A percentile compares a stretch with the other conserved stretches of the same genome.
These are phyloP conservation scores for Synergus gifuensis DNA, from an alignment of 2,888 invertebrate species.

Conservation along the genomic window DNA sequence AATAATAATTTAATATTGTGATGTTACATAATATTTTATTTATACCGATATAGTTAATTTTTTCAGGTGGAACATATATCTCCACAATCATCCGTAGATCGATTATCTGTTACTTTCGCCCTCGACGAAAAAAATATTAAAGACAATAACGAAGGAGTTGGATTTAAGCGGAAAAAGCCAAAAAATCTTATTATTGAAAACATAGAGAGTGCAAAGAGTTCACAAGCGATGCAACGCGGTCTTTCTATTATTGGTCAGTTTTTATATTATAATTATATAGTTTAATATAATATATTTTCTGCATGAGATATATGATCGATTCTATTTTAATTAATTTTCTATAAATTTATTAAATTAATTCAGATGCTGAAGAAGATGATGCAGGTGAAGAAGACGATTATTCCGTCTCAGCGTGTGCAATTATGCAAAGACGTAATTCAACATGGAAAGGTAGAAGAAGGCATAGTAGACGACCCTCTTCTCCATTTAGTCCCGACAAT, in stretches of 20 bases:
- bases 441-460: conserved; percentile 84
- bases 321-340: background rate
- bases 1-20: too few relatives aligned
- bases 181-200: background rate
- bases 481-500: conserved; percentile 79
- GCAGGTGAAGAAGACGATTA: conserved; percentile 88
- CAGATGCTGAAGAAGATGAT: conserved; percentile 71
- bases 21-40: too few relatives aligned
- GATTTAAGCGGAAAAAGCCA: conserved; percentile 40
- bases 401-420: conserved; percentile 90
- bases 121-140: conserved; percentile 76
- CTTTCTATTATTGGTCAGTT: conserved; percentile 58
- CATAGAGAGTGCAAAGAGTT: background rate
- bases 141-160: conserved; percentile 43
- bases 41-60: background rate
- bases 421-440: conserved; percentile 89
- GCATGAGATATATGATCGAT: background rate
- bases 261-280: background rate
- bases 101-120: conserved; percentile 87
- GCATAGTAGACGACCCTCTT: conserved; percentile 82
- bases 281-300: background rate
- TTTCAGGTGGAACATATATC: conserved; percentile 81
- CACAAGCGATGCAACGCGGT: conserved; percentile 49
- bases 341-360: background rate
- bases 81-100: conserved; percentile 85